Conservation (phyloP, 2,113 vertebrate genomes). For the Caranx melampygus region DNA sequence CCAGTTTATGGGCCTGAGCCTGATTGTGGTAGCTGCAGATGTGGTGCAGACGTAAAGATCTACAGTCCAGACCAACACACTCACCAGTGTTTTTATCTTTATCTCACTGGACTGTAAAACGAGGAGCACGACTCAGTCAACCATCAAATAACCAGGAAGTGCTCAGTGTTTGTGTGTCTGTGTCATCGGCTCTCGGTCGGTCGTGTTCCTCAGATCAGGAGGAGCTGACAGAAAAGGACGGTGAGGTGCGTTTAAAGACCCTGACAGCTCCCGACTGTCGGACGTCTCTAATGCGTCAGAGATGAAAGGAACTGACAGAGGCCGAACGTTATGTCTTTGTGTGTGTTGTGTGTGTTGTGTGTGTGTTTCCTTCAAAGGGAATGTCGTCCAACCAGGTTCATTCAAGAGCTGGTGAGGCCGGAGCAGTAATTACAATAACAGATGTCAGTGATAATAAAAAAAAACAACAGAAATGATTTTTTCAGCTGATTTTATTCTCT, state of each 20-base stretch:
- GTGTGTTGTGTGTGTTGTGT: not conserved
- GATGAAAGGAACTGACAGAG: constrained; percentile 23
- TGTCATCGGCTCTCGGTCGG: too few relatives aligned
- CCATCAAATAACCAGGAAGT: too few relatives aligned
- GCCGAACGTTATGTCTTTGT: not conserved
- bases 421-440: not conserved
- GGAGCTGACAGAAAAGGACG: not conserved
- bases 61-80: too few relatives aligned
- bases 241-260: not conserved
- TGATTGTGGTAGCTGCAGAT: too few relatives aligned
- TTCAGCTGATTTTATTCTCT: too few relatives aligned
- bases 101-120: too few relatives aligned
- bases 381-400: constrained; percentile 3
- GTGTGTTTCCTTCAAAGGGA: not conserved
- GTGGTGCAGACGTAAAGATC: too few relatives aligned
- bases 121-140: too few relatives aligned
- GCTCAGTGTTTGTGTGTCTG: too few relatives aligned
- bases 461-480: not conserved
- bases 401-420: not conserved
- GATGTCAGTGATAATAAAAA: not conserved
- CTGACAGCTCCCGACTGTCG: not conserved
- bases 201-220: too few relatives aligned
- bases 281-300: not conserved
- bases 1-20: too few relatives aligned
- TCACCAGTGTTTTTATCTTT: too few relatives aligned